phyloP scores from a whole-genome alignment of 2,113 vertebrate species.

The Pseudorasbora parva region DNA sequence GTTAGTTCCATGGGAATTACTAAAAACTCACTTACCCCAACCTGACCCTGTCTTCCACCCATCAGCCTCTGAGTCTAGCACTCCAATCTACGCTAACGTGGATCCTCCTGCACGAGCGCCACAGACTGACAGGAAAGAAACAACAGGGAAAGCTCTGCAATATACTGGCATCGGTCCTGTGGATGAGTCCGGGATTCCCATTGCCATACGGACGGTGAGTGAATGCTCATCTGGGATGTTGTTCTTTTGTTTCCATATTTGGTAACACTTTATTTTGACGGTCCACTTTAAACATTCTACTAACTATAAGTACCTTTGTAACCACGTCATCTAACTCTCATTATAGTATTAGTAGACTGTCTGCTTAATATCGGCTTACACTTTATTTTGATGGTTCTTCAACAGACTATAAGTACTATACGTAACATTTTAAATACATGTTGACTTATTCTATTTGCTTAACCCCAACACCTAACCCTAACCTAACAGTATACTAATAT shows the following conservation, averaged over 20 bases:
- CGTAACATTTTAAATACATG: no score
- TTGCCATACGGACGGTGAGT: slow-evolving; percentile 86
- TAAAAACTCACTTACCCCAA: background rate
- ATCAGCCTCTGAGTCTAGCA: slow-evolving; percentile 58
- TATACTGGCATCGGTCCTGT: slow-evolving; percentile 85
- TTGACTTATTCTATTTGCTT: no score
- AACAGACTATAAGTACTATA: no score
- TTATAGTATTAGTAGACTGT: no score
- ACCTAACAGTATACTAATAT: no score
- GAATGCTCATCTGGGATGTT: background rate
- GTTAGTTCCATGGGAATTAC: background rate
- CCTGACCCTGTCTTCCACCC: slow-evolving; percentile 15
- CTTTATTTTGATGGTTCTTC: no score
- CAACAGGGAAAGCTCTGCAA: slow-evolving; percentile 82
- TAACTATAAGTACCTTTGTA: no score
- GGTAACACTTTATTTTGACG: no score
- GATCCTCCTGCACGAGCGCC: slow-evolving; percentile 74
- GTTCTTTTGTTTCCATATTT: slow-evolving; percentile 7
- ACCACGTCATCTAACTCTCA: no score
- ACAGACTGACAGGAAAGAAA: slow-evolving; percentile 83
- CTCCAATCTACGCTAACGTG: slow-evolving; percentile 43
- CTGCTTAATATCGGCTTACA: no score
- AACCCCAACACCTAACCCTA: no score
- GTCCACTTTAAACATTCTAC: no score
- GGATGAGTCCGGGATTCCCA: slow-evolving; percentile 87